phyloP scores from a whole-genome alignment of 2,797 vertebrate species.

The Helostoma temminkii region DNA sequence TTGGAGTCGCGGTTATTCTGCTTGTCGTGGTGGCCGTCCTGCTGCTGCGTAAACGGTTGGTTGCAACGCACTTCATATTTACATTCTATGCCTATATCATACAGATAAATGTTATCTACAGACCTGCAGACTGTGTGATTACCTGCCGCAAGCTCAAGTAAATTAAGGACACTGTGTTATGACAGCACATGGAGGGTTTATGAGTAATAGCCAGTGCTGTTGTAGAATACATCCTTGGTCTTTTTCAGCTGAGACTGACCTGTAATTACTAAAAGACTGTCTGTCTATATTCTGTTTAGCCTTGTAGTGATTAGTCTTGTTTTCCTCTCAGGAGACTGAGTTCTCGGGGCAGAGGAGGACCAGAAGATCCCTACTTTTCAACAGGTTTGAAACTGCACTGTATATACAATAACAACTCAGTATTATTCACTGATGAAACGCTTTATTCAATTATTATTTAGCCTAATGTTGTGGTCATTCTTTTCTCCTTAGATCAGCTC shows the following conservation, averaged over 20 bases:
- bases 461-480: constrained; percentile 6
- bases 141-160: constrained; percentile 40
- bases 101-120: constrained; percentile 65
- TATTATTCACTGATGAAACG: not conserved
- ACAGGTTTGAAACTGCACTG: constrained; percentile 82
- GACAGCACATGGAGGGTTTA: constrained; percentile 57
- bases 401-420: not conserved
- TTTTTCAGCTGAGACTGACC: constrained; percentile 54
- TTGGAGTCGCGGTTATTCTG: constrained; percentile 80
- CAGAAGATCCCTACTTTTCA: constrained; percentile 93
- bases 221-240: constrained; percentile 53
- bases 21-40: constrained; percentile 81
- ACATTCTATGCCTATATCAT: constrained; percentile 49
- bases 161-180: constrained; percentile 42
- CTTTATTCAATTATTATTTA: not conserved
- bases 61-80: constrained; percentile 13
- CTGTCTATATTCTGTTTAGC: constrained; percentile 53
- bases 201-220: constrained; percentile 59
- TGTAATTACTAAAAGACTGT: constrained; percentile 60
- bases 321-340: constrained; percentile 84
- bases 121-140: constrained; percentile 61
- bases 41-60: constrained; percentile 87
- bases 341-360: constrained; percentile 83
- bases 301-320: constrained; percentile 57
- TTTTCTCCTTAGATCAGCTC: constrained; percentile 87